These are phyloP conservation scores for Oryzias melastigma DNA, from an alignment of 2,113 vertebrate species.

Conservation along the genomic window DNA sequence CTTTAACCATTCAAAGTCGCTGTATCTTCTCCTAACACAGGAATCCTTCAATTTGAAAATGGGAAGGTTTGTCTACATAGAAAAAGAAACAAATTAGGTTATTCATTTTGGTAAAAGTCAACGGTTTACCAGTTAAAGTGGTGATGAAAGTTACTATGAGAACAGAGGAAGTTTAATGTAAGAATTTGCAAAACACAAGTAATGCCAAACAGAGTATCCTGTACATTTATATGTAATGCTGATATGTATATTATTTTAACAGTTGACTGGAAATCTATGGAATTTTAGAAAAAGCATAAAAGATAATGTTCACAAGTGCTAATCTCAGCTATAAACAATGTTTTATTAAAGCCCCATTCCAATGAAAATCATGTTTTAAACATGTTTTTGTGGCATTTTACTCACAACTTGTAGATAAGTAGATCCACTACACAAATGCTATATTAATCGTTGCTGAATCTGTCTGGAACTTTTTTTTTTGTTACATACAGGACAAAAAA, in stretches of 20 bases:
- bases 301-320: too few species aligned
- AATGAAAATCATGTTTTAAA: too few species aligned
- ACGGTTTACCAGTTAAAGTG: neutral
- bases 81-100: slow-evolving; percentile 3
- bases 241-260: neutral
- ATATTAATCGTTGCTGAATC: too few species aligned
- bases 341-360: too few species aligned
- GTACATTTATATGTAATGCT: neutral
- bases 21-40: slow-evolving; percentile 93
- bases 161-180: neutral
- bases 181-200: neutral
- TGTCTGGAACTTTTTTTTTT: too few species aligned
- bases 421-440: too few species aligned
- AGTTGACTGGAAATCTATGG: too few species aligned
- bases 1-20: slow-evolving; percentile 98
- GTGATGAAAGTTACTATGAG: neutral
- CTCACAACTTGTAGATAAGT: too few species aligned
- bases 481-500: too few species aligned
- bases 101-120: neutral
- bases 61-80: slow-evolving; percentile 91
- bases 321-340: too few species aligned
- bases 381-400: too few species aligned
- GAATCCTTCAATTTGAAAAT: slow-evolving; percentile 99
- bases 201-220: neutral
- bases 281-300: too few species aligned